These are phyloP conservation scores for Bambusicola thoracicus DNA, from an alignment of 2,113 vertebrate genomes.

Conservation along the genomic window DNA sequence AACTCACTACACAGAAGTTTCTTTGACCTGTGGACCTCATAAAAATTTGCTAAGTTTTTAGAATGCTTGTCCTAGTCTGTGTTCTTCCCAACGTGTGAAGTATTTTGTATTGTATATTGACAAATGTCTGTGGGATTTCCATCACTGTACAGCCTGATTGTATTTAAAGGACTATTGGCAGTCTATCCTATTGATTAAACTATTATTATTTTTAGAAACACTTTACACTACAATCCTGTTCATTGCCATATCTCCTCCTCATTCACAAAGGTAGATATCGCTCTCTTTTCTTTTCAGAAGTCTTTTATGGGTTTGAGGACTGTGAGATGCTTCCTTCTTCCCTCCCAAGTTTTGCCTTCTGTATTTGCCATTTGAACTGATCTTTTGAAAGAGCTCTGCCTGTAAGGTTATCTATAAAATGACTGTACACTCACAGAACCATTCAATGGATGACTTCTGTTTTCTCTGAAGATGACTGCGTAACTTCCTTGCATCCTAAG, in stretches of 20 bases:
- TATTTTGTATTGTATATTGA: not conserved
- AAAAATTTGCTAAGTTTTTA: not conserved
- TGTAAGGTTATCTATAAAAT: not conserved
- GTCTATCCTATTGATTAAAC: not conserved
- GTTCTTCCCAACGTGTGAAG: not conserved
- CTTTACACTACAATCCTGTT: not conserved
- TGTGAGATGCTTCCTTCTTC: not conserved
- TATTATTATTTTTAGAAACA: not conserved
- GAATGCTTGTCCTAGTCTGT: not conserved
- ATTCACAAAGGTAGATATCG: not conserved
- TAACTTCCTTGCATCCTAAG: not conserved
- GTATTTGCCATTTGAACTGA: not conserved
- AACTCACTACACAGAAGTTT: not conserved
- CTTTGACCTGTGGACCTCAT: not conserved
- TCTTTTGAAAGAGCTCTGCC: not conserved
- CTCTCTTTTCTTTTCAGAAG: not conserved
- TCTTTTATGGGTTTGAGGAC: not conserved
- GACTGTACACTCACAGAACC: not conserved
- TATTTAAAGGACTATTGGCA: not conserved
- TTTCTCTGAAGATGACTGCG: not conserved
- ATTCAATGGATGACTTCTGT: not conserved
- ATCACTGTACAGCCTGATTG: not conserved
- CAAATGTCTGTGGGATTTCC: not conserved
- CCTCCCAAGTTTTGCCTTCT: not conserved
- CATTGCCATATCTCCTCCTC: not conserved